These are phyloP conservation scores for Drosophila borborema DNA, from an alignment of 2,888 invertebrate genomes.

Conservation along the genomic window DNA sequence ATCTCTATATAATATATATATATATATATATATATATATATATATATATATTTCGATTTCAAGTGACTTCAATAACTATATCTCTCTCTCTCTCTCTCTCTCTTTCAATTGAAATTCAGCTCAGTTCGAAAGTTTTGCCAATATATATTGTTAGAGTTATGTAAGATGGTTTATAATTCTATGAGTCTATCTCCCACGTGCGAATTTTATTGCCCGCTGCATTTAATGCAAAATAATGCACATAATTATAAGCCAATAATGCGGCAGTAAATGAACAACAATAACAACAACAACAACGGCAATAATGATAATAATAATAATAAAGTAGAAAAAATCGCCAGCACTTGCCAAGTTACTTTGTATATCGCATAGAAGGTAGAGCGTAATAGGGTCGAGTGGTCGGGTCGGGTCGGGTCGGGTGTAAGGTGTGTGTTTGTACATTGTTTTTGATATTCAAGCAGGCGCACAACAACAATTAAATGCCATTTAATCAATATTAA, in stretches of 20 bases:
- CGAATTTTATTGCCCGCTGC: slow-evolving; percentile 28
- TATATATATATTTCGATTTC: neutral
- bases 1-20: neutral
- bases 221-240: slow-evolving; percentile 75
- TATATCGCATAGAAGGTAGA: neutral
- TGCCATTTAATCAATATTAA: slow-evolving; percentile 43
- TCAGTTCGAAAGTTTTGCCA: neutral
- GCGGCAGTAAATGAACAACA: slow-evolving; percentile 48
- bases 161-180: slow-evolving; percentile 19
- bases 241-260: slow-evolving; percentile 70
- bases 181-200: slow-evolving; percentile 35
- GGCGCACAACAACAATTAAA: slow-evolving; percentile 34
- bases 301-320: neutral
- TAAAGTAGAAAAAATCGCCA: neutral
- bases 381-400: neutral
- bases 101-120: slow-evolving; percentile 12
- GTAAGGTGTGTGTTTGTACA: slow-evolving; percentile 14
- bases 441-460: slow-evolving; percentile 29
- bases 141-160: slow-evolving; percentile 9
- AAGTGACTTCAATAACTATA: neutral
- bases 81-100: neutral
- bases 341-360: slow-evolving; percentile 1
- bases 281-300: neutral
- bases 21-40: neutral
- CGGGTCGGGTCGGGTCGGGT: too few relatives aligned